Evolutionary conservation across 2,113 vertebrate species (phyloP), one percentile per base, ranked within the genome.

Genomic region (Regulus satrapa): DNA sequence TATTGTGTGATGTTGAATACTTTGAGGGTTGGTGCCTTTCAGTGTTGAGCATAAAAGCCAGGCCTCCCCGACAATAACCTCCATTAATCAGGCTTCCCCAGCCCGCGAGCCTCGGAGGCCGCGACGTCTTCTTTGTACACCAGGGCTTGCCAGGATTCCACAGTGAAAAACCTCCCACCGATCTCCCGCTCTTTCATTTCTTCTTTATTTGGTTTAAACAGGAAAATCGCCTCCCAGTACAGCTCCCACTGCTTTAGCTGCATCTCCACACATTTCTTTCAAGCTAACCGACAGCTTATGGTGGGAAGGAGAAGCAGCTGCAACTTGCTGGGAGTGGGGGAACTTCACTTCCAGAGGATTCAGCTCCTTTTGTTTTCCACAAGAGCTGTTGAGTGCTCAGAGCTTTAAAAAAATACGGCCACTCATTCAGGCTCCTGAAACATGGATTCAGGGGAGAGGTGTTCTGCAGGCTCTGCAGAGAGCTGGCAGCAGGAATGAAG

Each of bases 41-140:
- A 94, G 40, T 21, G 90, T 32, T 4, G 72, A 92, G 76, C 62
- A 75, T 49, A 83, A 91, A 95, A 96, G 90, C 79, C 91, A 93
- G 94, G 92, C 89, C 78, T 91, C 95, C 95, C 87, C 1, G 9
- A 88, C 94, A 94, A 96, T 93, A 89, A 87, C 87, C 86, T 67
- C 68, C 96, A 94, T 95, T 97, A 97, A 96, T 97, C 95, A 95
- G 93, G 23, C 81, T 68, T 89, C 88, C 94, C 92, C 29, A n/a
- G 89, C 4, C 91, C 10, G 2, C 21, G 2, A 77, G 85, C 79
- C 11, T 25, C 14, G 20, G 52, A 49, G 74, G 63, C 72, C 20
- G 2, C 43, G 18, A 68, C 8, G 58, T 92, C 89, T 62, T 68
- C 95, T 84, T 90, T 89, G 80, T 41, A n/a, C 2, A 2, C 23